These are phyloP conservation scores for Epinephelus fuscoguttatus DNA, from an alignment of 2,113 vertebrate species.

Conservation along the genomic window DNA sequence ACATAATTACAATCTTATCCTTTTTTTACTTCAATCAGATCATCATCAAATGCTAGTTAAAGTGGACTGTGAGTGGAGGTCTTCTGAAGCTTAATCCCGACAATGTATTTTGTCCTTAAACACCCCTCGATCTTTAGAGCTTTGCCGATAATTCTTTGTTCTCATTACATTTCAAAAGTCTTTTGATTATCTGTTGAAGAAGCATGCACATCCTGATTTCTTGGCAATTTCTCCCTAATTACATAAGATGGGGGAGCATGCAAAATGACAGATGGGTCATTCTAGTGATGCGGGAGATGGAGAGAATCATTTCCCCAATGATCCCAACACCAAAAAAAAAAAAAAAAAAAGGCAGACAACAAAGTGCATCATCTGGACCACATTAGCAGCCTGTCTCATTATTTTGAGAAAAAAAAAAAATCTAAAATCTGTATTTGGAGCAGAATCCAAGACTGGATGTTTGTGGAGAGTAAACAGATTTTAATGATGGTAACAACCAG, in stretches of 20 bases:
- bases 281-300: slow-evolving; percentile 54
- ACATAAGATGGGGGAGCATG: slow-evolving; percentile 52
- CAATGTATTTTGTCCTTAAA: slow-evolving; percentile 13
- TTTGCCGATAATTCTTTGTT: slow-evolving; percentile 43
- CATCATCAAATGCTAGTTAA: no score
- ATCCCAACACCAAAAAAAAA: slow-evolving; percentile 50
- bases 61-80: no score
- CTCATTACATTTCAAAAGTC: slow-evolving; percentile 63
- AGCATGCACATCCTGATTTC: slow-evolving; percentile 61
- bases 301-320: slow-evolving; percentile 65
- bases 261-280: slow-evolving; percentile 76
- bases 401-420: slow-evolving; percentile 29
- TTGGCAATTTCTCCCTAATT: slow-evolving; percentile 70
- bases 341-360: slow-evolving; percentile 25
- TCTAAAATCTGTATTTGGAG: slow-evolving; percentile 41
- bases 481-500: slow-evolving; percentile 53
- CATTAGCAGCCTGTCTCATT: slow-evolving; percentile 66
- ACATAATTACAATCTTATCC: no score
- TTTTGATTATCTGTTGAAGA: slow-evolving; percentile 67
- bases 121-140: neutral
- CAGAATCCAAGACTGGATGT: slow-evolving; percentile 29
- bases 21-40: no score
- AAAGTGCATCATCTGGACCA: slow-evolving; percentile 66
- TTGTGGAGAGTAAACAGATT: slow-evolving; percentile 50
- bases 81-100: neutral